Conservation (phyloP, 2,113 vertebrate genomes). For the Hemichromis elongatus region DNA sequence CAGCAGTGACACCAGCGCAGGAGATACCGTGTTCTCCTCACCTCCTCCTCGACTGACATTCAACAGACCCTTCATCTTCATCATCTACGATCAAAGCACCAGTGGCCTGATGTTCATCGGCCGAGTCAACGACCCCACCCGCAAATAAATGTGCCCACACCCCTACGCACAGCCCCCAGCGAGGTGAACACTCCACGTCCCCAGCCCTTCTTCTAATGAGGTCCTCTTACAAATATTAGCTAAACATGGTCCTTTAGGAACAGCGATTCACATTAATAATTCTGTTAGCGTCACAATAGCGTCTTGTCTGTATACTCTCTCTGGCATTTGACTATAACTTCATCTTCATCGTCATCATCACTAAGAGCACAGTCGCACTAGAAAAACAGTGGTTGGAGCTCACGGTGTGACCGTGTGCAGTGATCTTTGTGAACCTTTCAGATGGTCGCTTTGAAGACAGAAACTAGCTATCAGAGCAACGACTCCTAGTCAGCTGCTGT, state of each 20-base stretch:
- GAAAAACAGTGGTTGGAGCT: not conserved
- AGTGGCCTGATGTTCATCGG: constrained; percentile 80
- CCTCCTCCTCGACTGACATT: constrained; percentile 77
- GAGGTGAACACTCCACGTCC: too few species aligned
- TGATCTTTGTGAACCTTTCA: not conserved
- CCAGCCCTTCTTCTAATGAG: not conserved
- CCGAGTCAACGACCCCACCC: constrained; percentile 80
- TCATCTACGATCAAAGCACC: constrained; percentile 80
- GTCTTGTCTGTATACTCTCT: not conserved
- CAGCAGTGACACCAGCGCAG: constrained; percentile 51
- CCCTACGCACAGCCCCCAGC: not conserved
- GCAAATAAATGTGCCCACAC: not conserved
- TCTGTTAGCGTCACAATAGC: not conserved
- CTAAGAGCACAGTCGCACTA: not conserved
- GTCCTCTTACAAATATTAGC: not conserved
- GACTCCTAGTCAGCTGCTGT: not conserved
- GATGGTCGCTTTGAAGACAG: not conserved
- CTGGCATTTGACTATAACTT: not conserved
- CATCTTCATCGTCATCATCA: not conserved
- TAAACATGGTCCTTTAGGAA: not conserved
- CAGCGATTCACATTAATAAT: not conserved
- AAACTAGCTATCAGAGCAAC: not conserved
- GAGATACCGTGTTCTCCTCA: constrained; percentile 55
- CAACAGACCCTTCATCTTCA: constrained; percentile 83
- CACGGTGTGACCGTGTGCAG: not conserved